Base-by-base conservation (phyloP, 2,888 invertebrate species). In the Athetis lepigone region DNA sequence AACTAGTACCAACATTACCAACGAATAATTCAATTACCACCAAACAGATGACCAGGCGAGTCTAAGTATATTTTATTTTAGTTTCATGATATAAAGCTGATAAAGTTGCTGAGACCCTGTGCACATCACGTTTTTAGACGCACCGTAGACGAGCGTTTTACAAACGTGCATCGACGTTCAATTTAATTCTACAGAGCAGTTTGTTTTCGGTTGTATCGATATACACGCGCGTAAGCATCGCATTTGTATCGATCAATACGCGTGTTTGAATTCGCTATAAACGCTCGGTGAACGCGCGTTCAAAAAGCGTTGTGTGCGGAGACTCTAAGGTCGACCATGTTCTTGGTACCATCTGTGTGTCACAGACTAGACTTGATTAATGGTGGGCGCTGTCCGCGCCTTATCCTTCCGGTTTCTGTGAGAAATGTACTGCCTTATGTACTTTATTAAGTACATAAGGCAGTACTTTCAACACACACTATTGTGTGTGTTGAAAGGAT, bases 271-370 rank as follows among this genome's bases (percentile, higher is more conserved):
- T n/a, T n/a, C n/a, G n/a, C n/a, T n/a, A n/a, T n/a, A n/a, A n/a
- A n/a, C n/a, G n/a, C n/a, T n/a, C n/a, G n/a, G n/a, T n/a, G n/a
- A n/a, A n/a, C n/a, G n/a, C n/a, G n/a, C n/a, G n/a, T n/a, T n/a
- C n/a, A n/a, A n/a, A n/a, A n/a, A n/a, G n/a, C n/a, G n/a, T n/a
- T n/a, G n/a, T n/a, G n/a, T n/a, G n/a, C n/a, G n/a, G n/a, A n/a
- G n/a, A n/a, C n/a, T n/a, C n/a, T 42, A 19, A 9, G 36, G 42
- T 29, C 57, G 40, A 58, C 70, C 61, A 72, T 57, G 49, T 50
- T 56, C 63, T 21, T 8, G n/a, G 51, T 5, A 61, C 21, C 76
- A 70, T 75, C 72, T 79, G 79, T 55, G 49, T 71, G 78, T 75
- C 68, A 43, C 18, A 1, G 52, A 45, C 68, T 62, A 57, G 51